Evolutionary conservation across 2,888 invertebrate genomes (phyloP), one percentile per base, ranked within the genome.

Genomic region (Clostera curtula): DNA sequence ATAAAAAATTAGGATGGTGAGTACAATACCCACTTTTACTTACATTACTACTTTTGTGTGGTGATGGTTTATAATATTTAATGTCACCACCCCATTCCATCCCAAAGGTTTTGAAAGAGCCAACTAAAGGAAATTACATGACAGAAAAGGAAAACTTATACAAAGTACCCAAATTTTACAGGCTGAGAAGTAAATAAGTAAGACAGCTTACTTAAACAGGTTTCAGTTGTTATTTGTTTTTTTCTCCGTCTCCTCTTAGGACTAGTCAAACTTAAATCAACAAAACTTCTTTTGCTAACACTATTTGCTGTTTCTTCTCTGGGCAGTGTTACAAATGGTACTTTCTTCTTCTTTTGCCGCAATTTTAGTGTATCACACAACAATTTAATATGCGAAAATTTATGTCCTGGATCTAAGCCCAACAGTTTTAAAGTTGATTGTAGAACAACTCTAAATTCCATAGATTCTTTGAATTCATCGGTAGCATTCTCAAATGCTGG

Each of bases 341-440:
- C 63, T 37, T 58, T 60, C 45, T 56, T 68, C 25, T 50, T 59
- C 9, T 22, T 11, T 19, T 27, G 46, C 24, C 46, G 43, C 2
- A 33, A 24, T 27, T 58, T 62, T 6, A 75, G 31, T 2, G 41
- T 38, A 7, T 70, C 58, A 48, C 62, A 62, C 7, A 79, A 45
- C 3, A 48, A 37, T 39, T 62, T 67, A 1, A 79, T 33, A 31
- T 66, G 62, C 1, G 56, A 42, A 45, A 60, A 76, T 36, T 67
- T 76, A 9, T 40, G 43, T 4, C 31, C 4, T 0, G 75, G 74
- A 27, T 62, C 46, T 4, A 16, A 27, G 11, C 55, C 42, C 11
- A 79, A 24, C 1, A 38, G 27, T 6, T 16, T 30, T 4, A 56
- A 24, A 1, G 50, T 54, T 9, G 31, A 52, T 3, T 36, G 40